Evolutionary conservation across 2,797 vertebrate genomes (phyloP).

Genomic region (Ambastaia sidthimunki): DNA sequence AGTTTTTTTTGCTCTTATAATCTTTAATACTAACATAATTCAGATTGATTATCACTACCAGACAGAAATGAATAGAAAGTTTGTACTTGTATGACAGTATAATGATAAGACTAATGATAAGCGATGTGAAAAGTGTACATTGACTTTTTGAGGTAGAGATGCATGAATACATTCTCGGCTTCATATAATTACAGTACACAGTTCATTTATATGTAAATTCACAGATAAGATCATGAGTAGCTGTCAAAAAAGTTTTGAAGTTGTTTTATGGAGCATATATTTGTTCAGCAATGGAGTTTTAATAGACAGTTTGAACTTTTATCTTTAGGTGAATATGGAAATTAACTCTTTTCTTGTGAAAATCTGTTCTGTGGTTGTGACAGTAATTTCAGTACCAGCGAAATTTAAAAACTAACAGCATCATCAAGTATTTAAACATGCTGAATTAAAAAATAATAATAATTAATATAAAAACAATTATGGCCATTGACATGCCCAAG

Average conservation of each 20-base stretch:
- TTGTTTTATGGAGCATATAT: constrained; percentile 3
- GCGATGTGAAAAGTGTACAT: constrained; percentile 35
- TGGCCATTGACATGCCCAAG: too few relatives aligned
- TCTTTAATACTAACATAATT: constrained; percentile 67
- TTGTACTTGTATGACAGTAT: constrained; percentile 54
- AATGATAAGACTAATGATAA: constrained; percentile 39
- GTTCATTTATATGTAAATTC: constrained; percentile 60
- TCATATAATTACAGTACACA: constrained; percentile 48
- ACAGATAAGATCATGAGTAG: constrained; percentile 37
- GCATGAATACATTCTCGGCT: constrained; percentile 32
- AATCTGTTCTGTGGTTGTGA: neutral
- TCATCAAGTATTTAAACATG: too few relatives aligned
- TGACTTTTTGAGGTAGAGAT: constrained; percentile 42
- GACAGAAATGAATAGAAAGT: constrained; percentile 63
- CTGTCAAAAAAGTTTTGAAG: constrained; percentile 15
- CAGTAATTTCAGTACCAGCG: too few relatives aligned
- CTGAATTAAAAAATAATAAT: too few relatives aligned
- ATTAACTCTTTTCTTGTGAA: neutral
- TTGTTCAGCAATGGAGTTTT: constrained; percentile 5
- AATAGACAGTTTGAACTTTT: neutral
- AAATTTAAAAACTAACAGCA: too few relatives aligned
- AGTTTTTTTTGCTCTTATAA: constrained; percentile 56
- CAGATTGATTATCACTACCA: constrained; percentile 66
- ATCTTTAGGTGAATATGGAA: neutral
- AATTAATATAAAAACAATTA: too few relatives aligned